Evolutionary conservation across 2,888 invertebrate genomes (phyloP), one percentile per base, ranked within the genome.

Genomic region (Nymphalis polychloros): DNA sequence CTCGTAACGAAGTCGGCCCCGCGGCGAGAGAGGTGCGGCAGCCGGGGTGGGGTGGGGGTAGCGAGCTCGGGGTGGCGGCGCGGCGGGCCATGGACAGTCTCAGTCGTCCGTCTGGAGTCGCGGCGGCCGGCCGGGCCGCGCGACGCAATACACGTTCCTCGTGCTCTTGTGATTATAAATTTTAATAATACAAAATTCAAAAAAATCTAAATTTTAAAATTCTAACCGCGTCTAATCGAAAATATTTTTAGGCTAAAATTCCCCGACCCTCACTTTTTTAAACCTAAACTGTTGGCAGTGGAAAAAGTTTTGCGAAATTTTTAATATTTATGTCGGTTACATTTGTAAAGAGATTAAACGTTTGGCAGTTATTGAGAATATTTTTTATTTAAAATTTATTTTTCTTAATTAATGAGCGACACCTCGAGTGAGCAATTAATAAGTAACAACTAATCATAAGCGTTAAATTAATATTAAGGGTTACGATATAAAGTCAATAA

Each of bases 91-190:
- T 81, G 84, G 84, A 82, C 84, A 83, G 77, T 81, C 90, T 92
- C 92, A 92, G 92, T 92, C 89, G 91, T 89, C 92, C 92, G 92
- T 92, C 92, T 92, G 90, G 84, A 90, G 92, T 92, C 92, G 92
- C 90, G 89, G 88, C 89, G 92, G 91, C 92, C 90, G 90, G 87
- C 86, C 90, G 91, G 90, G 89, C 92, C 90, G 90, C 90, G 91
- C 91, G 92, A 81, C 90, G 86, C 81, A 89, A 87, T 89, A 89
- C 88, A 89, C 92, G 93, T 93, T 93, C 93, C 93, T 93, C 93
- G 92, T 90, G 92, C 90, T 87, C 88, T 93, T 93, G 93, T 93
- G 93, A 93, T 93, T 88, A 86, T 89, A 90, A 89, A 91, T 88
- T 87, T 88, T 84, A 90, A 88, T 85, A 86, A 84, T 81, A 84